Base-by-base conservation (phyloP, 2,888 invertebrate species). In the Ganaspis brasiliensis region DNA sequence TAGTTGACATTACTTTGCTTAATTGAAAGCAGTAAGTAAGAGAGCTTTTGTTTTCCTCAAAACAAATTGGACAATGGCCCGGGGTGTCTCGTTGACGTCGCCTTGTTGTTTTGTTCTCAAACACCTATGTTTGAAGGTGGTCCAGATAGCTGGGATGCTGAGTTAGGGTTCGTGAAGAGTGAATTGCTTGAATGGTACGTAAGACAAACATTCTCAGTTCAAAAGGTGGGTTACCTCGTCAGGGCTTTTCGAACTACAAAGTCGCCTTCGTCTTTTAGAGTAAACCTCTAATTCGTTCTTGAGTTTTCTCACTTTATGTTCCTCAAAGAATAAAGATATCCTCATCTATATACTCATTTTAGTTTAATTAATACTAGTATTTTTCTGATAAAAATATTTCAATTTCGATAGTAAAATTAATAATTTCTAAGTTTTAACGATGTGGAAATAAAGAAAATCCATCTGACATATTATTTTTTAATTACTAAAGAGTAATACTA, bases 181-280 rank as follows among this genome's bases (percentile, higher is more conserved):
- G 37, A 40, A 63, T 63, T 37, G 63, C 37, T 63, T 63, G 40
- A 40, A 63, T 40, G 63, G 67, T 24, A 24, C n/a, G 45, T 67
- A 67, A 67, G 67, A 67, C 67, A 67, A 67, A 67, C 67, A 67
- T 67, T 37, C 67, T 67, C 21, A 14, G 24, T 40, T 24, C n/a
- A 45, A 67, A 67, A 67, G 67, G 40, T 52, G 45, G 67, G 45
- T 24, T 67, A 45, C 67, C 40, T 24, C 40, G 40, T 67, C 67
- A 67, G 37, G 67, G 40, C 63, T 45, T 67, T 45, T 9, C 24
- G 14, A 24, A 67, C 67, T 67, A 45, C 24, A 67, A 45, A 45
- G 21, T 67, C 45, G 14, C 40, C 19, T 52, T 52, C 52, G 19
- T 16, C 19, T 52, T 52, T 52, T 16, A 52, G 9, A 19, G 16